Evolutionary conservation across 2,888 invertebrate species (phyloP).

Genomic region (Idaea straminata): DNA sequence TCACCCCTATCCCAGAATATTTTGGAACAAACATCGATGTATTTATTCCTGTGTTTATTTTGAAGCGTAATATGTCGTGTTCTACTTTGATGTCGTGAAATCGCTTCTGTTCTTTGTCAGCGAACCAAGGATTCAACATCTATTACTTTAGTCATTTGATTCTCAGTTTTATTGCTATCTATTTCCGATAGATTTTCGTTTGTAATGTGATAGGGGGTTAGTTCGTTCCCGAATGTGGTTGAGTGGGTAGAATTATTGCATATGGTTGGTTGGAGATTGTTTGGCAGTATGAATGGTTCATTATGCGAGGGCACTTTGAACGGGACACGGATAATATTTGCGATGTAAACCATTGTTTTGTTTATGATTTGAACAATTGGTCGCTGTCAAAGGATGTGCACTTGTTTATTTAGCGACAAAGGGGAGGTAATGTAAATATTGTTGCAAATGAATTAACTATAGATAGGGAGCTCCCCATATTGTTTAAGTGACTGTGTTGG

Average conservation of each 20-base stretch:
- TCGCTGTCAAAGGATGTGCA: slow-evolving; percentile 78
- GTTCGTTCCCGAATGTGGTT: slow-evolving; percentile 46
- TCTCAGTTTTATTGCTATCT: slow-evolving; percentile 70
- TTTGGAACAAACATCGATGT: slow-evolving; percentile 77
- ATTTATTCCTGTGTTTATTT: slow-evolving; percentile 79
- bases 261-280: slow-evolving; percentile 79
- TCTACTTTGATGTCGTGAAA: slow-evolving; percentile 80
- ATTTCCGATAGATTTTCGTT: slow-evolving; percentile 69
- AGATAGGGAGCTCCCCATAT: too few relatives aligned
- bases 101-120: slow-evolving; percentile 79
- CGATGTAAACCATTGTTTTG: slow-evolving; percentile 79
- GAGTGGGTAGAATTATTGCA: slow-evolving; percentile 73
- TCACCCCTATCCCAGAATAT: slow-evolving; percentile 75
- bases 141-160: slow-evolving; percentile 65
- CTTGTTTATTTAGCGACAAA: slow-evolving; percentile 66
- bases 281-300: slow-evolving; percentile 79
- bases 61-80: slow-evolving; percentile 79
- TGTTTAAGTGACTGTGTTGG: too few relatives aligned
- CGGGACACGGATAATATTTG: slow-evolving; percentile 73
- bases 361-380: slow-evolving; percentile 79
- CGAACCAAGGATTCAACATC: slow-evolving; percentile 71
- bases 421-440: slow-evolving; percentile 50
- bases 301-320: slow-evolving; percentile 74
- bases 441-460: slow-evolving; percentile 33
- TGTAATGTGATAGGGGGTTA: slow-evolving; percentile 64